These are phyloP conservation scores for Lasius fuliginosus DNA, from an alignment of 2,888 invertebrate genomes.

Conservation along the genomic window DNA sequence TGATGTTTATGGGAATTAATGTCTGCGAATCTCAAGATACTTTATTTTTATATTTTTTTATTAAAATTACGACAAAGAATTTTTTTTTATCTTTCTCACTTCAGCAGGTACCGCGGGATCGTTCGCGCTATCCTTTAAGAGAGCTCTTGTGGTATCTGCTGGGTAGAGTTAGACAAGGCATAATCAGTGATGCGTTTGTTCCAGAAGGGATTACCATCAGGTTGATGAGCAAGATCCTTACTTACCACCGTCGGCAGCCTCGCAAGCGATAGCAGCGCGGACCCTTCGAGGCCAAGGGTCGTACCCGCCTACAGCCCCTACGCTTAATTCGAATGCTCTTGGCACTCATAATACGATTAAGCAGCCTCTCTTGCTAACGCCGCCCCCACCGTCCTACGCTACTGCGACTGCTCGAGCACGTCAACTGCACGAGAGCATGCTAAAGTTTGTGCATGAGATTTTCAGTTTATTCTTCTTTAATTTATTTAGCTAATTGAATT, in stretches of 20 bases:
- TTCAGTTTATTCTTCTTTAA: constrained; percentile 72
- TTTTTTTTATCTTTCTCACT: neutral
- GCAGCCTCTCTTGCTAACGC: constrained; percentile 87
- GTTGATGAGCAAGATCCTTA: constrained; percentile 95
- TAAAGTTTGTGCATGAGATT: constrained; percentile 87
- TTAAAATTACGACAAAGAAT: neutral
- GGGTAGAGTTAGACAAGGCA: constrained; percentile 2
- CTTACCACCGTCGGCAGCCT: constrained; percentile 89
- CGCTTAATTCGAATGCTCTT: constrained; percentile 86
- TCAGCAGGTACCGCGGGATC: neutral
- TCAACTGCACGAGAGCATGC: constrained; percentile 86
- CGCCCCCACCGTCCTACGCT: constrained; percentile 89
- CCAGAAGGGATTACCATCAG: constrained; percentile 92
- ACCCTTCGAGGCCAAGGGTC: constrained; percentile 91
- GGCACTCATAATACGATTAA: constrained; percentile 88
- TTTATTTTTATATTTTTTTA: constrained; percentile 21
- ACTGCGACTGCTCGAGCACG: constrained; percentile 87
- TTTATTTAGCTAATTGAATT: constrained; percentile 62
- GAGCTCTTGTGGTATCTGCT: neutral
- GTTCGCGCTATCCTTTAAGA: neutral
- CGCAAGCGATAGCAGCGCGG: constrained; percentile 89
- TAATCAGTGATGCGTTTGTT: constrained; percentile 77
- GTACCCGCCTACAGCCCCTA: constrained; percentile 89
- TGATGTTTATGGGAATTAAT: neutral
- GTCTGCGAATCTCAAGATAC: neutral